phyloP scores from a whole-genome alignment of 1,140 invertebrate species.

The Globodera rostochiensis region DNA sequence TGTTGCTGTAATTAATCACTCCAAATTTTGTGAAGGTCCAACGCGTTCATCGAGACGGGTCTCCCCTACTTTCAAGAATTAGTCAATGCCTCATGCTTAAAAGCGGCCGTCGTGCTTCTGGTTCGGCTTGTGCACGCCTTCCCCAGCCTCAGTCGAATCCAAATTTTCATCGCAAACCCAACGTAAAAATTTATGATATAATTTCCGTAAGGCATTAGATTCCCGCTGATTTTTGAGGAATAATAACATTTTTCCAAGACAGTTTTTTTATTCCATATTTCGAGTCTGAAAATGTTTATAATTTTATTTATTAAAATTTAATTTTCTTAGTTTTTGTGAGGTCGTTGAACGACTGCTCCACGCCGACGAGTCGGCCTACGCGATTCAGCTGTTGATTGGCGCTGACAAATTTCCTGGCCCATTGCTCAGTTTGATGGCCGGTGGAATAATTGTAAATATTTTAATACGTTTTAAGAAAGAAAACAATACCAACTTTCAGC shows the following conservation, averaged over 20 bases:
- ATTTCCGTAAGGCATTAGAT: neutral
- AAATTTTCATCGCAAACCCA: conserved; percentile 39
- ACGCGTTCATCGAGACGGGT: conserved; percentile 44
- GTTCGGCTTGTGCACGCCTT: conserved; percentile 34
- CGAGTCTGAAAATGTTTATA: too few species aligned
- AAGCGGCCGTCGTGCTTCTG: conserved; percentile 39
- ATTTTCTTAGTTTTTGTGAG: conserved; percentile 41
- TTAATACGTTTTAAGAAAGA: neutral
- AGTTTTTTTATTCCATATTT: too few species aligned
- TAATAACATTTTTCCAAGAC: too few species aligned
- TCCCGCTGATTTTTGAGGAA: neutral
- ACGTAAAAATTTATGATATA: conserved; percentile 21
- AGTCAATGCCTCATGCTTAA: conserved; percentile 48
- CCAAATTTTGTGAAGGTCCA: conserved; percentile 33
- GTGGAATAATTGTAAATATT: conserved; percentile 26
- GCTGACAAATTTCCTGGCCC: conserved; percentile 49
- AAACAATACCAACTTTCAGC: conserved; percentile 16
- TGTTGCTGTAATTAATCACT: neutral
- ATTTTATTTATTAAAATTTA: neutral
- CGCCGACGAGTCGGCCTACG: conserved; percentile 46
- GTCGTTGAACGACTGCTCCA: conserved; percentile 40
- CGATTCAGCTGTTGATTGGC: conserved; percentile 43
- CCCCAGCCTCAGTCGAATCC: conserved; percentile 25
- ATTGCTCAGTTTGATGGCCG: conserved; percentile 35
- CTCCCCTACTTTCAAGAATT: conserved; percentile 40